phyloP scores from a whole-genome alignment of 2,888 invertebrate species.

The Morpho helenor region DNA sequence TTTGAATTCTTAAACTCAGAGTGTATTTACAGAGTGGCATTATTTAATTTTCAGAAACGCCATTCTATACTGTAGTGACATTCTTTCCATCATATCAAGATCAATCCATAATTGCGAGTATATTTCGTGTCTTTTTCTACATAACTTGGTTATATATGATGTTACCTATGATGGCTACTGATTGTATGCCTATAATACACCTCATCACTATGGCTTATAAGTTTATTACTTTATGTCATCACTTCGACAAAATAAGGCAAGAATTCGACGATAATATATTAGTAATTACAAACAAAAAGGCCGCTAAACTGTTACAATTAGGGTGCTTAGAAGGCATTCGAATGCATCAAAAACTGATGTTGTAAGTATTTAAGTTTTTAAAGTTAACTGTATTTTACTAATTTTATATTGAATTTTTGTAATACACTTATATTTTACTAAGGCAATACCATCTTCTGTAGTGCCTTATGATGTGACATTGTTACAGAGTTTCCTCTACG shows the following conservation, averaged over 20 bases:
- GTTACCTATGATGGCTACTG: slow-evolving; percentile 68
- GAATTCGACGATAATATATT: slow-evolving; percentile 44
- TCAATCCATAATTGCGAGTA: slow-evolving; percentile 41
- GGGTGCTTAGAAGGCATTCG: slow-evolving; percentile 54
- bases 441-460: too few relatives aligned
- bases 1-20: not conserved
- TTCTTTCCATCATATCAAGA: slow-evolving; percentile 58
- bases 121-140: slow-evolving; percentile 58
- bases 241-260: slow-evolving; percentile 47
- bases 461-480: too few relatives aligned
- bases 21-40: not conserved
- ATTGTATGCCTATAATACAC: slow-evolving; percentile 64
- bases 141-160: slow-evolving; percentile 66
- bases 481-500: too few relatives aligned
- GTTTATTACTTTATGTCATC: slow-evolving; percentile 55
- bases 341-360: slow-evolving; percentile 60
- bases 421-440: too few relatives aligned
- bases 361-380: slow-evolving; percentile 40
- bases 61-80: slow-evolving; percentile 68
- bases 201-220: slow-evolving; percentile 55
- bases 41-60: slow-evolving; percentile 40
- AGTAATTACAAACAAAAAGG: slow-evolving; percentile 36
- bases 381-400: too few relatives aligned
- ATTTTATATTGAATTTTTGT: too few relatives aligned
- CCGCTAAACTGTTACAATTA: slow-evolving; percentile 43